Percentiles rank a stretch among this genome's conserved stretches.
phyloP scores from a whole-genome alignment of 2,797 vertebrate genomes.

The Momotus momota region DNA sequence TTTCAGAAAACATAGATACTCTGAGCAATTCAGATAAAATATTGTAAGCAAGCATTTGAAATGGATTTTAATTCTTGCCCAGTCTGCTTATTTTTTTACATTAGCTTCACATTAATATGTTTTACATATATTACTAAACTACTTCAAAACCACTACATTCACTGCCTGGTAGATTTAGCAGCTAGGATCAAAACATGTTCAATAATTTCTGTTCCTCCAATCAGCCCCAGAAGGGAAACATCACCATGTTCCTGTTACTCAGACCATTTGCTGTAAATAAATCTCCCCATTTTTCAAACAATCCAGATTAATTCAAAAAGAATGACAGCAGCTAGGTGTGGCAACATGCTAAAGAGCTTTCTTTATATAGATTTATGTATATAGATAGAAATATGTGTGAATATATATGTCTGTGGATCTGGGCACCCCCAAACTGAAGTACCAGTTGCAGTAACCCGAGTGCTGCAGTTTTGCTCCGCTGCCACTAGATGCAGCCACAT shows the following conservation, averaged over 20 bases:
- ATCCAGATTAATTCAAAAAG: not conserved
- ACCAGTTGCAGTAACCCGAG: not conserved
- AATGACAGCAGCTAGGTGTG: not conserved
- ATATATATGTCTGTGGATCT: not conserved
- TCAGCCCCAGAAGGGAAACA: not conserved
- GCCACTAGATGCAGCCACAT: constrained; percentile 74
- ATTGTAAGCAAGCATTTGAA: not conserved
- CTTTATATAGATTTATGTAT: not conserved
- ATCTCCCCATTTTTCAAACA: not conserved
- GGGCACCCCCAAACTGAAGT: not conserved
- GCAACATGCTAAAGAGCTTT: not conserved
- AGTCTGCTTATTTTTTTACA: not conserved
- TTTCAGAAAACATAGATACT: not conserved
- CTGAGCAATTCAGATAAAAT: not conserved
- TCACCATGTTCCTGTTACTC: not conserved
- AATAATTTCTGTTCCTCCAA: not conserved
- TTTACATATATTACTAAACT: not conserved
- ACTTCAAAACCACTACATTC: not conserved
- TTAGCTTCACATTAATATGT: not conserved
- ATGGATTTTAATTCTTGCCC: not conserved
- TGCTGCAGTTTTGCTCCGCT: not conserved
- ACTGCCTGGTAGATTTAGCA: constrained; percentile 4
- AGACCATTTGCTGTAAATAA: not conserved
- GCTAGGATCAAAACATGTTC: not conserved
- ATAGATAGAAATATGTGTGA: not conserved